Evolutionary conservation across 2,113 vertebrate species (phyloP).

Genomic region (Prionailurus viverrinus): DNA sequence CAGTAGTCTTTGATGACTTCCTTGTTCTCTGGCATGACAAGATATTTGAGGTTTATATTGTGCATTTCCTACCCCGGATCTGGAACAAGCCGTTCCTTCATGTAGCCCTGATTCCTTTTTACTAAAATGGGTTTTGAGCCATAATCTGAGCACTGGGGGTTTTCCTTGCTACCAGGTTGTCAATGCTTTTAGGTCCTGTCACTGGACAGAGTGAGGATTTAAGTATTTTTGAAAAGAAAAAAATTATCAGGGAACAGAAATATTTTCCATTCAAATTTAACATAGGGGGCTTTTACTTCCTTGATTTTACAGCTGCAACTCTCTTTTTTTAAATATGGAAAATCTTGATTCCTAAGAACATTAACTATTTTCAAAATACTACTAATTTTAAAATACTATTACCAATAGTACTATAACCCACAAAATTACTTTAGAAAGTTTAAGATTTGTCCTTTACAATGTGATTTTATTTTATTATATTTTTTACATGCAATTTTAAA

Average conservation of each 20-base stretch:
- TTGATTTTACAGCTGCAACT: not conserved
- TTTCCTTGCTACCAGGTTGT: not conserved
- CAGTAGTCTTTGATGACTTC: not conserved
- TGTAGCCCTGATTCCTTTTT: not conserved
- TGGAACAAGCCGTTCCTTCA: not conserved
- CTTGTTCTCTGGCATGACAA: not conserved
- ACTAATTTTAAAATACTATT: slow-evolving; percentile 12
- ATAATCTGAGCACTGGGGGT: not conserved
- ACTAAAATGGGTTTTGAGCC: not conserved
- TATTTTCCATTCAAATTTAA: slow-evolving; percentile 47
- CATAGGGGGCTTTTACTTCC: not conserved
- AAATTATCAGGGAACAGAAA: not conserved
- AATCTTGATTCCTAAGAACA: not conserved
- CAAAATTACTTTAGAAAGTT: slow-evolving; percentile 26
- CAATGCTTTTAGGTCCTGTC: not conserved
- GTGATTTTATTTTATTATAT: not conserved
- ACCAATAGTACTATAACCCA: not conserved
- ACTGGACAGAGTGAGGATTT: not conserved
- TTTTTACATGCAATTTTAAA: slow-evolving; percentile 7
- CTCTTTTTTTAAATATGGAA: not conserved
- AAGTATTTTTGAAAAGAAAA: not conserved
- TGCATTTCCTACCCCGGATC: not conserved
- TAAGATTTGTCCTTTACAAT: not conserved
- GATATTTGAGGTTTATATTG: not conserved
- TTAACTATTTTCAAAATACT: not conserved